These are phyloP conservation scores for Steinernema scapterisci DNA, from an alignment of 2,888 invertebrate species.

Conservation along the genomic window DNA sequence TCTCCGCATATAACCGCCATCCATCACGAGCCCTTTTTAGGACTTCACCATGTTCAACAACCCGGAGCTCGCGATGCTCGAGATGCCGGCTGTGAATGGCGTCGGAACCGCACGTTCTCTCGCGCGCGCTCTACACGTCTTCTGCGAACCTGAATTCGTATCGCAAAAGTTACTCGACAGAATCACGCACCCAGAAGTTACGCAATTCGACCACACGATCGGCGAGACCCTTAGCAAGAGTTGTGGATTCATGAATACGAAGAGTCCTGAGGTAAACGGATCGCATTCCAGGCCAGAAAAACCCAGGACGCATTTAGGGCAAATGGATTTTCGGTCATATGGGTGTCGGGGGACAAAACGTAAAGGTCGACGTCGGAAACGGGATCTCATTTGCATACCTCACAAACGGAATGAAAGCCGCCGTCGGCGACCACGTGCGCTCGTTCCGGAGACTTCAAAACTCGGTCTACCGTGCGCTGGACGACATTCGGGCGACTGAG, in stretches of 20 bases:
- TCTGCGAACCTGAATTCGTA: conserved; percentile 13
- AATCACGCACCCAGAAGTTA: conserved; percentile 7
- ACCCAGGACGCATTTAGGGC: not conserved
- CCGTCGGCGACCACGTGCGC: conserved; percentile 22
- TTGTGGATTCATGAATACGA: conserved; percentile 19
- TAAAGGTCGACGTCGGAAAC: conserved; percentile 29
- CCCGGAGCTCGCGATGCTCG: conserved; percentile 20
- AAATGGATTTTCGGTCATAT: conserved; percentile 30
- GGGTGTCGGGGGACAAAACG: conserved; percentile 23
- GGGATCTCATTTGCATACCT: conserved; percentile 31
- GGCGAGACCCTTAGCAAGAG: conserved; percentile 12
- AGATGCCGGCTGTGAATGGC: conserved; percentile 30
- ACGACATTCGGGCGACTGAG: not conserved
- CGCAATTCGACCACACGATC: conserved; percentile 24
- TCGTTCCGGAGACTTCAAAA: conserved; percentile 15
- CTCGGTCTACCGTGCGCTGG: conserved; percentile 7
- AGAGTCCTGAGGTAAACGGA: conserved; percentile 24
- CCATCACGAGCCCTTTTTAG: not conserved
- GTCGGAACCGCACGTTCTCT: conserved; percentile 16
- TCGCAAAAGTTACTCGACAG: not conserved
- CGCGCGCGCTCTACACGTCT: conserved; percentile 3
- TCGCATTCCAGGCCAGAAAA: not conserved
- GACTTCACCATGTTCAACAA: conserved; percentile 33
- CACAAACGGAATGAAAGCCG: conserved; percentile 24
- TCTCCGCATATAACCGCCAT: not conserved